Conservation (phyloP, 2,797 vertebrate species). For the Monodelphis domestica region DNA sequence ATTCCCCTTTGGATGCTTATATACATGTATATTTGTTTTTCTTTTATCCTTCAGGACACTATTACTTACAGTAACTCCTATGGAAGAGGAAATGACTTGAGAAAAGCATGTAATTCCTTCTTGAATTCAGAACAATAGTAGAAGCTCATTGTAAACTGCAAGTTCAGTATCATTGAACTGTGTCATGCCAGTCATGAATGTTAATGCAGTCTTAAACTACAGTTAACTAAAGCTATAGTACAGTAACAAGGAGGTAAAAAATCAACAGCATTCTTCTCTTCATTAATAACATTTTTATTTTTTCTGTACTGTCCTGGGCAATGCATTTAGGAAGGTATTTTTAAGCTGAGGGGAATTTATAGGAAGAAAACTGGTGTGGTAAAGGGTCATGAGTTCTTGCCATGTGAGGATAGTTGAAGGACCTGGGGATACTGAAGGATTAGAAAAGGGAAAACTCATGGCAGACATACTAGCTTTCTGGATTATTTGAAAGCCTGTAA, state of each 20-base stretch:
- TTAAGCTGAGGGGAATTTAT: not conserved
- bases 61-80: not conserved
- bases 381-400: not conserved
- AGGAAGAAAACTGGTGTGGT: not conserved
- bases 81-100: fast-evolving
- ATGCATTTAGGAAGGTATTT: not conserved
- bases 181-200: not conserved
- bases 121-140: not conserved
- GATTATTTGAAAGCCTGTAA: not conserved
- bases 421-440: not conserved
- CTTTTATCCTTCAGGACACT: not conserved
- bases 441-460: not conserved
- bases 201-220: not conserved
- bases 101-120: not conserved
- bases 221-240: not conserved
- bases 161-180: not conserved
- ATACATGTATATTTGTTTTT: not conserved
- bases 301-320: not conserved
- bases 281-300: not conserved
- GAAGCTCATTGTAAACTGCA: not conserved
- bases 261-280: not conserved
- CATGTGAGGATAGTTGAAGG: not conserved
- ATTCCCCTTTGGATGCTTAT: not conserved
- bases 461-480: not conserved
- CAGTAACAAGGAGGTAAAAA: not conserved